Conservation (phyloP, 2,113 vertebrate species). For the Puma concolor region DNA sequence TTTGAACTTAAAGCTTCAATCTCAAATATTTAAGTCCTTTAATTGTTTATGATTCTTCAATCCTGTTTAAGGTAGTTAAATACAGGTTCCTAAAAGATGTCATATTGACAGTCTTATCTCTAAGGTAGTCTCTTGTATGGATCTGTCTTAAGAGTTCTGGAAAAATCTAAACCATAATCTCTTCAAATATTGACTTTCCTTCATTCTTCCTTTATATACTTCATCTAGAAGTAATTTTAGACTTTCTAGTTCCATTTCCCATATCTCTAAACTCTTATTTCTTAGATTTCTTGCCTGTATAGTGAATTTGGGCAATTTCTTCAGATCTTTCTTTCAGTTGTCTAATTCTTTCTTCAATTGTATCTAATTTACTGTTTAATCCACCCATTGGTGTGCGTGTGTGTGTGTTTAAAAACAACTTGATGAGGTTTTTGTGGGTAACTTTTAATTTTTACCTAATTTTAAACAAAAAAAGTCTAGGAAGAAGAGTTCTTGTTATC, state of each 20-base stretch:
- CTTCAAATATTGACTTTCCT: conserved; percentile 11
- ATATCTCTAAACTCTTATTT: not conserved
- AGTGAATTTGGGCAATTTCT: not conserved
- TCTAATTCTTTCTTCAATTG: conserved; percentile 28
- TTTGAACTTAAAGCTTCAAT: not conserved
- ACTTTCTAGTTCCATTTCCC: not conserved
- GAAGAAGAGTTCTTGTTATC: not conserved
- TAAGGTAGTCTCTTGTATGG: not conserved
- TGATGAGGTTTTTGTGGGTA: not conserved
- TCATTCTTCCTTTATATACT: not conserved
- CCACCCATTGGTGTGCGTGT: not conserved
- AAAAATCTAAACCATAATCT: not conserved
- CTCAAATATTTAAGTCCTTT: conserved; percentile 31
- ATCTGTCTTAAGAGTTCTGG: not conserved
- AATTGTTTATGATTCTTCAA: not conserved
- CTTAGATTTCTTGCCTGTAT: not conserved
- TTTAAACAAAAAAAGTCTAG: not conserved
- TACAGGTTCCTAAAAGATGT: not conserved
- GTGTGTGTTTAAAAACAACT: not conserved
- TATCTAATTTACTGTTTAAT: not conserved
- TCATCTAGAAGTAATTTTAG: not conserved
- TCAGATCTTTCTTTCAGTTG: not conserved
- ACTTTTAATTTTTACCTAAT: conserved; percentile 10
- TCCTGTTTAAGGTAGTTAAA: conserved; percentile 13
- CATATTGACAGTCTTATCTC: not conserved